phyloP scores from a whole-genome alignment of 2,888 invertebrate species.

The Nemotelus pantherinus region DNA sequence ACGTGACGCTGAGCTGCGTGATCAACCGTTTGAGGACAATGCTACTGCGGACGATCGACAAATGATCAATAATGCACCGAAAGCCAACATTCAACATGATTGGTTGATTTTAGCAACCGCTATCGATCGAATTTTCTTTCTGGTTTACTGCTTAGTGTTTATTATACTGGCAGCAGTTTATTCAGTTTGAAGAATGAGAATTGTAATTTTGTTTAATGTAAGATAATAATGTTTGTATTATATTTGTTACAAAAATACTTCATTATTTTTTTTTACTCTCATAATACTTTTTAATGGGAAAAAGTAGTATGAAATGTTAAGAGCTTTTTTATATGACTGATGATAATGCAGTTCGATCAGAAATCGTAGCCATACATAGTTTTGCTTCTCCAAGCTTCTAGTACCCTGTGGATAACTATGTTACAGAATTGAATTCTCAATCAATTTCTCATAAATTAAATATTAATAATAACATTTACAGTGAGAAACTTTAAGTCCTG shows the following conservation, averaged over 20 bases:
- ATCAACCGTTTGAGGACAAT: conserved; percentile 63
- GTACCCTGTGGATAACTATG: no score
- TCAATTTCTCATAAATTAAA: no score
- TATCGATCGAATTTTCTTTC: conserved; percentile 71
- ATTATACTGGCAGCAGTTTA: conserved; percentile 67
- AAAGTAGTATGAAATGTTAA: no score
- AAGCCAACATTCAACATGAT: conserved; percentile 67
- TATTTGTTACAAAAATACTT: background rate
- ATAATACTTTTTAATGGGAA: no score
- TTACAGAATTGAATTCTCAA: no score
- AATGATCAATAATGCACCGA: conserved; percentile 55
- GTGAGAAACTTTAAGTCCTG: no score
- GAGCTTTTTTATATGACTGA: no score
- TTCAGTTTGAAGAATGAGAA: conserved; percentile 59
- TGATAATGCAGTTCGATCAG: no score
- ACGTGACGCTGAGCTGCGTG: conserved; percentile 63
- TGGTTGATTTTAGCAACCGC: conserved; percentile 73
- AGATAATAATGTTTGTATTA: conserved; percentile 19
- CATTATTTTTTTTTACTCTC: no score
- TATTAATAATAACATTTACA: no score
- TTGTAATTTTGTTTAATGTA: background rate
- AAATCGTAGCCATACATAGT: no score
- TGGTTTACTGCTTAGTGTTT: conserved; percentile 69
- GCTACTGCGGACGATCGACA: conserved; percentile 62
- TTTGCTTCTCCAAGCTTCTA: no score